Evolutionary conservation across 64 coral and sea anemone genomes (phyloP).

Genomic region (Porites australiensis): DNA sequence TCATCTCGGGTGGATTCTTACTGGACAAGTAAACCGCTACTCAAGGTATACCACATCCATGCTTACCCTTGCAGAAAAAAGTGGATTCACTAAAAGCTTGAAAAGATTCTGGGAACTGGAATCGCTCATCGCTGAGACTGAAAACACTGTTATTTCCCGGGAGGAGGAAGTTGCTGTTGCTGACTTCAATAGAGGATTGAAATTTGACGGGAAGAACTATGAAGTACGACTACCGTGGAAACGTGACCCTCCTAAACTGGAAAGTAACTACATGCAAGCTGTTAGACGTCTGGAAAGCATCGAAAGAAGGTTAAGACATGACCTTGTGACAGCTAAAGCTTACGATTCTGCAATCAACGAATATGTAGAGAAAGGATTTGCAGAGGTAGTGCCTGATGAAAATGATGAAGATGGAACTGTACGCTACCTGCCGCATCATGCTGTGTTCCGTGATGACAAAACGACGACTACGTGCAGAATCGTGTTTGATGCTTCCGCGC

Average conservation of each 20-base stretch:
- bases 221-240: constrained; percentile 58
- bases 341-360: constrained; percentile 39
- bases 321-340: constrained; percentile 26
- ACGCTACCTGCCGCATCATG: constrained; percentile 65
- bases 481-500: constrained; percentile 49
- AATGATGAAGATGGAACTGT: constrained; percentile 20
- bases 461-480: constrained; percentile 32
- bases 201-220: constrained; percentile 49
- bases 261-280: constrained; percentile 37
- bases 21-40: constrained; percentile 21
- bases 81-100: not conserved
- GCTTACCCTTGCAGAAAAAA: constrained; percentile 25
- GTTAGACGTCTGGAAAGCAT: constrained; percentile 31
- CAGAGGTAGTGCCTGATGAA: constrained; percentile 19
- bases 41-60: constrained; percentile 5
- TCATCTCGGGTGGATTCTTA: constrained; percentile 42
- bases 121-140: constrained; percentile 35
- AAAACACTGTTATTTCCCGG: not conserved
- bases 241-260: not conserved
- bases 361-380: constrained; percentile 69
- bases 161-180: constrained; percentile 41
- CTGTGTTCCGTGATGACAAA: constrained; percentile 68
- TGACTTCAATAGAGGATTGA: constrained; percentile 30
- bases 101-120: constrained; percentile 75
- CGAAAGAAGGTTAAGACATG: constrained; percentile 39